Percentiles rank a stretch among this genome's conserved stretches.
Evolutionary conservation across 2,888 invertebrate species (phyloP).

Genomic region (Aspidapion aeneum): DNA sequence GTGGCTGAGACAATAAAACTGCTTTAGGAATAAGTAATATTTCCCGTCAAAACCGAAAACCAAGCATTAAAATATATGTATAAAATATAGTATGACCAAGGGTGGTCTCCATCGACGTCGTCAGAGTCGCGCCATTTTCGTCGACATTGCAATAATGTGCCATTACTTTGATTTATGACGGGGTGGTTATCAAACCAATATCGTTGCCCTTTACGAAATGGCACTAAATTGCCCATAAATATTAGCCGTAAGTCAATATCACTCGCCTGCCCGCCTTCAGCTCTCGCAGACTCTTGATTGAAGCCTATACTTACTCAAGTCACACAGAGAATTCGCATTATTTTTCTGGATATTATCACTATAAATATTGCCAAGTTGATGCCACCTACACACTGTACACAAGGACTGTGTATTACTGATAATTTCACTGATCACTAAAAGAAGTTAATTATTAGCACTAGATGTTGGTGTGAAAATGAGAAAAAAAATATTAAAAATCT

Average conservation of each 20-base stretch:
- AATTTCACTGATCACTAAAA: too few species aligned
- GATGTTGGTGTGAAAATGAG: too few species aligned
- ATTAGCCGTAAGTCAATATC: not conserved
- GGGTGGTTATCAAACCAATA: not conserved
- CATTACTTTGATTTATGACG: not conserved
- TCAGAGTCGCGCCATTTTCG: not conserved
- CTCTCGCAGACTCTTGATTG: too few species aligned
- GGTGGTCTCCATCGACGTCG: not conserved
- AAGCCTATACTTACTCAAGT: constrained; percentile 16
- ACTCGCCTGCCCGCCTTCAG: not conserved
- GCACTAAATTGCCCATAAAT: not conserved
- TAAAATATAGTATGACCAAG: too few species aligned
- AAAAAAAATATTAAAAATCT: too few species aligned
- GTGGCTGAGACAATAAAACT: too few species aligned
- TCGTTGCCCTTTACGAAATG: not conserved
- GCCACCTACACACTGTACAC: too few species aligned
- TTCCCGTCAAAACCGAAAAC: too few species aligned
- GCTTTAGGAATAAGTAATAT: too few species aligned
- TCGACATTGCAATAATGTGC: not conserved
- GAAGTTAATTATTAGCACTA: too few species aligned
- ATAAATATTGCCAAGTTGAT: constrained; percentile 26
- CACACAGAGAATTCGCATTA: constrained; percentile 28
- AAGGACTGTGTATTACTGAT: too few species aligned
- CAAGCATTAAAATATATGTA: too few species aligned
- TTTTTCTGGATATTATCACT: constrained; percentile 26